Evolutionary conservation across 2,797 vertebrate genomes (phyloP).

Genomic region (Xenentodon cancila): DNA sequence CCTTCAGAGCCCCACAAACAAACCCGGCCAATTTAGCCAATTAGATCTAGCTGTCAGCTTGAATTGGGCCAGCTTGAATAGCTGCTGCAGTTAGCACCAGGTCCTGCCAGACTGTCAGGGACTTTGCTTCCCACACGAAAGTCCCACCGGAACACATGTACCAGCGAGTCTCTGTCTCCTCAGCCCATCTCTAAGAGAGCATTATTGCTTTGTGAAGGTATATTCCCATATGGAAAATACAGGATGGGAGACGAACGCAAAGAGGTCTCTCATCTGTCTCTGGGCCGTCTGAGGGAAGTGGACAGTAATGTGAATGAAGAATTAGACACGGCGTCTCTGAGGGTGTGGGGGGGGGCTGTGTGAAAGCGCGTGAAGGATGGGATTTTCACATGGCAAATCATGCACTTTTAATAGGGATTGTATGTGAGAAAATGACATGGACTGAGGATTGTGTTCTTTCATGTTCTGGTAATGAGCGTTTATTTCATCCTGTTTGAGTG

Average conservation of each 20-base stretch:
- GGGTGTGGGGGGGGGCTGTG: conserved; percentile 2
- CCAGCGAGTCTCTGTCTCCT: conserved; percentile 51
- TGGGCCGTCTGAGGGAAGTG: conserved; percentile 58
- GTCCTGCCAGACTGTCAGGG: conserved; percentile 40
- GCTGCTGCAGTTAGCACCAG: conserved; percentile 32
- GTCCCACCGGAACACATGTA: conserved; percentile 56
- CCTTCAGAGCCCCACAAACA: conserved; percentile 56
- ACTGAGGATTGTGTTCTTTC: background rate
- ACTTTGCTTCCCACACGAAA: conserved; percentile 59
- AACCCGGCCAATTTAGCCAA: conserved; percentile 64
- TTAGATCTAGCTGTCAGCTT: conserved; percentile 75
- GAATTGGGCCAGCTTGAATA: conserved; percentile 23
- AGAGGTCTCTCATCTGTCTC: conserved; percentile 48
- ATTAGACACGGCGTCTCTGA: conserved; percentile 65
- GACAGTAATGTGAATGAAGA: conserved; percentile 75
- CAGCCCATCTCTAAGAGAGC: conserved; percentile 35
- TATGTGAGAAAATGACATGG: background rate
- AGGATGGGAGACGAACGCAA: conserved; percentile 57
- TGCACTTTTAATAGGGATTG: conserved; percentile 1
- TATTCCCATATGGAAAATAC: conserved; percentile 16
- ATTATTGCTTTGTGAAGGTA: conserved; percentile 55
- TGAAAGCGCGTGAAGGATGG: conserved; percentile 1
- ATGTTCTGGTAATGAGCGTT: background rate
- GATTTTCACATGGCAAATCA: conserved; percentile 48
- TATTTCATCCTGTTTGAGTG: conserved; percentile 6